These are phyloP conservation scores for Alviniconcha marisindica DNA, from an alignment of 1,140 invertebrate species.

Conservation along the genomic window DNA sequence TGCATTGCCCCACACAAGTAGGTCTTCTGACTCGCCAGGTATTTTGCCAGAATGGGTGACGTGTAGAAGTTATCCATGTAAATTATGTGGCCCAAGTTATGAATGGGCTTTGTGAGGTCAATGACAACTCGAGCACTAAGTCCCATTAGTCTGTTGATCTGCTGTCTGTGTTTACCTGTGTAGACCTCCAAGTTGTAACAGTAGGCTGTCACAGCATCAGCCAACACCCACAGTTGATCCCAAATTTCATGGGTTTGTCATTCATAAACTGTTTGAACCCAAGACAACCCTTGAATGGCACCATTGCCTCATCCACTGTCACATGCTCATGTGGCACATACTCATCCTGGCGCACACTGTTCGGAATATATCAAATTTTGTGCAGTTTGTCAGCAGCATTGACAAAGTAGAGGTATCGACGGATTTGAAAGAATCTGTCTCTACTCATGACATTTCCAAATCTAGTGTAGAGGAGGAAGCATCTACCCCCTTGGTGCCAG, in stretches of 20 bases:
- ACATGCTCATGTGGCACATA: slow-evolving; percentile 42
- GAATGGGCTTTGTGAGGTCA: slow-evolving; percentile 60
- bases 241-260: slow-evolving; percentile 51
- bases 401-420: slow-evolving; percentile 19
- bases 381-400: slow-evolving; percentile 35
- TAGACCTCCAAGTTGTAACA: slow-evolving; percentile 44
- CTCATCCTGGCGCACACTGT: slow-evolving; percentile 1
- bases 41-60: slow-evolving; percentile 62
- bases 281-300: slow-evolving; percentile 45
- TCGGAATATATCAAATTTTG: slow-evolving; percentile 36
- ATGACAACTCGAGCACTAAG: slow-evolving; percentile 69
- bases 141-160: slow-evolving; percentile 38
- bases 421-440: slow-evolving; percentile 3
- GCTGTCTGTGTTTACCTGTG: slow-evolving; percentile 35
- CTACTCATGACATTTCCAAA: slow-evolving; percentile 32
- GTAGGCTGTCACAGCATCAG: slow-evolving; percentile 46
- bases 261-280: slow-evolving; percentile 46
- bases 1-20: slow-evolving; percentile 47
- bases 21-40: slow-evolving; percentile 68
- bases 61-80: slow-evolving; percentile 76
- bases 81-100: slow-evolving; percentile 73
- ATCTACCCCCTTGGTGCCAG: slow-evolving; percentile 19
- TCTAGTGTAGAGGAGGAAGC: slow-evolving; percentile 28
- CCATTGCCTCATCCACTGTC: slow-evolving; percentile 54
- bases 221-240: slow-evolving; percentile 52